These are phyloP conservation scores for Nephotettix cincticeps DNA, from an alignment of 1,140 invertebrate genomes.

Conservation along the genomic window DNA sequence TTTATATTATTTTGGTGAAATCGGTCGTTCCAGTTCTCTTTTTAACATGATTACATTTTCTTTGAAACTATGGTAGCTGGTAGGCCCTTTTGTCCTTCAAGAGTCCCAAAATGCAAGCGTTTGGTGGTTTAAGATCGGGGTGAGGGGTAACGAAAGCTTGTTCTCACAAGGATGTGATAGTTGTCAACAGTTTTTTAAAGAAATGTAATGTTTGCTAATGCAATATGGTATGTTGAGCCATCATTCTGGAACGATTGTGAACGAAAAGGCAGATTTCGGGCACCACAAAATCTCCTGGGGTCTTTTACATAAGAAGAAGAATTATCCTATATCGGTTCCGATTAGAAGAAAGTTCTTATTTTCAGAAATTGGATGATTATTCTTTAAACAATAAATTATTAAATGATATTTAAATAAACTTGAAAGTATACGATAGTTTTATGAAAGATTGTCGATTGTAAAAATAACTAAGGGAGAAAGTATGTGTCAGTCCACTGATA, in stretches of 20 bases:
- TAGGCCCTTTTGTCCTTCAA: neutral
- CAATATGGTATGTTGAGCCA: neutral
- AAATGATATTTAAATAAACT: too few relatives aligned
- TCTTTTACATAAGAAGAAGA: neutral
- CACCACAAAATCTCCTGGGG: slow-evolving; percentile 7
- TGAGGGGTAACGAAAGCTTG: neutral
- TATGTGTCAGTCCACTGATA: too few relatives aligned
- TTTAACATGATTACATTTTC: too few relatives aligned
- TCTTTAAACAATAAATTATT: too few relatives aligned
- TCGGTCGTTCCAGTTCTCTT: too few relatives aligned
- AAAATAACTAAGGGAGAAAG: too few relatives aligned
- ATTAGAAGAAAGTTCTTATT: neutral
- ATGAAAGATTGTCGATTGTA: too few relatives aligned
- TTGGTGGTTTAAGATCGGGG: slow-evolving; percentile 1
- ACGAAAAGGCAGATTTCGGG: slow-evolving; percentile 1
- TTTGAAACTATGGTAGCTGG: too few relatives aligned
- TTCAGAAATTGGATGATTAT: neutral
- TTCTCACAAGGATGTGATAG: neutral
- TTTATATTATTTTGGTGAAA: too few relatives aligned
- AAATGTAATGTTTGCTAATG: neutral
- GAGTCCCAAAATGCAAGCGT: neutral
- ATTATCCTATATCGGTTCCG: neutral
- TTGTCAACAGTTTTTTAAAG: neutral
- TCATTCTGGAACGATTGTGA: neutral
- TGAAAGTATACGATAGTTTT: too few relatives aligned